Base-by-base conservation (phyloP, 2,888 invertebrate species). In the Poecilus cupreus region DNA sequence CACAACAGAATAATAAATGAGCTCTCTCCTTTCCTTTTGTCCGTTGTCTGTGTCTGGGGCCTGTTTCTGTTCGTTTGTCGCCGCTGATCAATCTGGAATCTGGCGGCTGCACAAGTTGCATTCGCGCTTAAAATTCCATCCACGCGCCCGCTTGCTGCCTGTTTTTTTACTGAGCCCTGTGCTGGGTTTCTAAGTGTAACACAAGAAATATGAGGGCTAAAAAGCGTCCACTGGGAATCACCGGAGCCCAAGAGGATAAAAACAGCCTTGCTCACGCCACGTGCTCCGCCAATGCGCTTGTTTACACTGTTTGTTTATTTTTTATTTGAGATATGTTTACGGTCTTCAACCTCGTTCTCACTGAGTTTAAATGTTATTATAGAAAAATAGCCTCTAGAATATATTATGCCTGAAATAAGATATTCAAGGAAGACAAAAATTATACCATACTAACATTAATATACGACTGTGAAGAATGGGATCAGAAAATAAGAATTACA, bases 191-290 rank as follows among this genome's bases (percentile, higher is more conserved):
- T 72, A 80, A 80, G 80, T 80, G 80, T 80, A 74, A 72, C 80
- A 70, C 54, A 80, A 80, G 80, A 80, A 80, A 80, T 80, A 80
- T 80, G 80, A 80, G 80, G 80, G 80, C 54, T 80, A 80, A 80
- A 80, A 80, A 80, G 54, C 46, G 43, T 57, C 80, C 80, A 10
- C 22, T 43, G 80, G 74, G 80, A 80, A 80, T 80, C 72, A 72
- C 32, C 8, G 32, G 54, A 80, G 43, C 54, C 80, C 80, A 72
- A 51, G 32, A 70, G 79, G 20, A 22, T 37, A 80, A 80, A 80
- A 80, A 80, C 80, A 51, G 72, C 54, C 54, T 5, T 18, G 6
- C 32, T 32, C 37, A 13, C 6, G 18, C 64, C 64, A 68, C 64
- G 64, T 68, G 64, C 64, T 18, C 16, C 64, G 37, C 8, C 51